Base-by-base conservation (phyloP, 1,140 invertebrate genomes). In the Babylonia areolata region DNA sequence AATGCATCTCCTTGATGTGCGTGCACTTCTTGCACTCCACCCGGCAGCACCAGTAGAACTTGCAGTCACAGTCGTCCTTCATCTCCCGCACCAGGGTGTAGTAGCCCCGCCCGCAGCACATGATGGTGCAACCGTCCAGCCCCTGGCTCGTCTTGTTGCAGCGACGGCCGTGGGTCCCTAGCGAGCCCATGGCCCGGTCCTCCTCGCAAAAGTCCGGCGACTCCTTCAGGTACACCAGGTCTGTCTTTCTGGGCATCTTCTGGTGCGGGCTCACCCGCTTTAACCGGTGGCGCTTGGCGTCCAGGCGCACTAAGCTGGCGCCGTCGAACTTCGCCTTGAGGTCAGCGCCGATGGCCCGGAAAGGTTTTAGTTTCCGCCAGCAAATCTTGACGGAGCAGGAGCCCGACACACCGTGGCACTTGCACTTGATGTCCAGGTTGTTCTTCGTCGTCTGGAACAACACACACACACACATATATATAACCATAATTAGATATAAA, bases 391-490 rank as follows among this genome's bases (percentile, higher is more conserved):
- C 96, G 80, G 97, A 98, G 94, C 98, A 99, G 3, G 98, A 98
- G 0, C 98, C 98, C 0, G 97, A 98, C 94, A 99, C 98, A 17
- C 98, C 98, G 93, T 99, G 98, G 92, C 98, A 99, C 94, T 99
- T 99, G 95, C 98, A 99, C 17, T 97, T 96, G n/a, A 97, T 96
- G 91, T 97, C 97, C 96, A 99, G 97, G 86, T 97, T 96, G 83
- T 96, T 96, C 88, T 97, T 96, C 28, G 98, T 96, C 20, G 97
- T 96, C 97, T 97, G 93, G 39, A 91, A 91, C 9, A 85, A n/a
- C n/a, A n/a, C n/a, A n/a, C n/a, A n/a, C n/a, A n/a, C n/a, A n/a
- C n/a, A n/a, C n/a, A n/a, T n/a, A n/a, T n/a, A n/a, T n/a, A n/a
- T n/a, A n/a, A n/a, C n/a, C n/a, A n/a, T n/a, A n/a, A n/a, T n/a